These are phyloP conservation scores for Orthosia gracilis DNA, from an alignment of 2,888 invertebrate genomes.

Conservation along the genomic window DNA sequence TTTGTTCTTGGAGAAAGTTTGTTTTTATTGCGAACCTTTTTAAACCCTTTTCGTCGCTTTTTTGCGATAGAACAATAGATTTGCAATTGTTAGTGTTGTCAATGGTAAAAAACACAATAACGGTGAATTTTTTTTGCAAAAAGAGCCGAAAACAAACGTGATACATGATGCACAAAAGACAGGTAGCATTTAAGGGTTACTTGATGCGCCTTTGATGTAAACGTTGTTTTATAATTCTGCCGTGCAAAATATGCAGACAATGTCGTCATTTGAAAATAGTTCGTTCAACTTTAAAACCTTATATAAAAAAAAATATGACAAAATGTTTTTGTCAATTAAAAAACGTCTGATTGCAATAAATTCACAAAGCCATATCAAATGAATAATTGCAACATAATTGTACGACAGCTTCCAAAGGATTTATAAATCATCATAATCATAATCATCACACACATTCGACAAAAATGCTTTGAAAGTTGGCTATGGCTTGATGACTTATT, in stretches of 20 bases:
- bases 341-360: constrained; percentile 76
- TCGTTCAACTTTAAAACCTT: constrained; percentile 35
- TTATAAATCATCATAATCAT: constrained; percentile 47
- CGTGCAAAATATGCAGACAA: constrained; percentile 12
- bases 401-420: constrained; percentile 75
- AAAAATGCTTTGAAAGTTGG: constrained; percentile 6
- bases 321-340: constrained; percentile 62
- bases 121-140: constrained; percentile 42
- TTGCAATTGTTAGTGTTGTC: constrained; percentile 54
- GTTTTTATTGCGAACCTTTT: constrained; percentile 77
- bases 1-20: constrained; percentile 86
- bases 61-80: constrained; percentile 70
- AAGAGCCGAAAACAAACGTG: constrained; percentile 57
- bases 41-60: constrained; percentile 84
- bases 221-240: constrained; percentile 5
- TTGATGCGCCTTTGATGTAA: constrained; percentile 32
- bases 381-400: constrained; percentile 86
- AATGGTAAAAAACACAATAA: constrained; percentile 54
- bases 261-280: constrained; percentile 30
- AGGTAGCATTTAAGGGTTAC: constrained; percentile 67
- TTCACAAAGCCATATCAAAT: constrained; percentile 86
- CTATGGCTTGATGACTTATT: not conserved
- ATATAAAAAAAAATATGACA: constrained; percentile 32
- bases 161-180: constrained; percentile 72
- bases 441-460: constrained; percentile 74